Evolutionary conservation across 1,140 invertebrate genomes (phyloP).

Genomic region (Tenebrio molitor): DNA sequence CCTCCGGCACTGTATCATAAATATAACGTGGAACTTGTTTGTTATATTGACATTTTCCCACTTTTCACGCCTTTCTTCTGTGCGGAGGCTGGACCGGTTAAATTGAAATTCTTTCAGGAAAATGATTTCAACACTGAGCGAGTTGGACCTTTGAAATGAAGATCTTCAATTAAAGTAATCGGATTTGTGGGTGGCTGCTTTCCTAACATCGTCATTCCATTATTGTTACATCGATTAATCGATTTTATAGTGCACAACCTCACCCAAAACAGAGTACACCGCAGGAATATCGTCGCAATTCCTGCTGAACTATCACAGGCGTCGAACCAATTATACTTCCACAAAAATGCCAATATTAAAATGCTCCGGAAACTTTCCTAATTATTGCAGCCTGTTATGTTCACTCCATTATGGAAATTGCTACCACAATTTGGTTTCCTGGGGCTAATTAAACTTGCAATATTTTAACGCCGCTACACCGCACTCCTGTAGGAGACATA

Average conservation of each 20-base stretch:
- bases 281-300: background rate
- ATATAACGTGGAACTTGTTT: conserved; percentile 1
- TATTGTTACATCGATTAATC: conserved; percentile 27
- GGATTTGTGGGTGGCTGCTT: conserved; percentile 10
- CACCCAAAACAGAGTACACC: no score
- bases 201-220: conserved; percentile 26
- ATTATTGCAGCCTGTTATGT: conserved; percentile 21
- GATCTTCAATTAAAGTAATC: conserved; percentile 23
- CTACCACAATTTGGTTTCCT: conserved; percentile 32
- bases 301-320: background rate
- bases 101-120: background rate
- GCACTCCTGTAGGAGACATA: conserved; percentile 19
- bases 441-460: conserved; percentile 17
- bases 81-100: background rate
- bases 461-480: conserved; percentile 8
- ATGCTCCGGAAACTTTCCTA: conserved; percentile 14
- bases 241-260: conserved; percentile 11
- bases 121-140: background rate
- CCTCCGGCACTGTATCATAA: background rate
- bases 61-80: background rate
- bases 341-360: conserved; percentile 29
- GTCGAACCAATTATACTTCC: background rate
- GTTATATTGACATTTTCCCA: conserved; percentile 7
- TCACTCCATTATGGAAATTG: conserved; percentile 28
- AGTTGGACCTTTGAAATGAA: background rate